These are phyloP conservation scores for Cydia fagiglandana DNA, from an alignment of 1,140 invertebrate genomes.

Conservation along the genomic window DNA sequence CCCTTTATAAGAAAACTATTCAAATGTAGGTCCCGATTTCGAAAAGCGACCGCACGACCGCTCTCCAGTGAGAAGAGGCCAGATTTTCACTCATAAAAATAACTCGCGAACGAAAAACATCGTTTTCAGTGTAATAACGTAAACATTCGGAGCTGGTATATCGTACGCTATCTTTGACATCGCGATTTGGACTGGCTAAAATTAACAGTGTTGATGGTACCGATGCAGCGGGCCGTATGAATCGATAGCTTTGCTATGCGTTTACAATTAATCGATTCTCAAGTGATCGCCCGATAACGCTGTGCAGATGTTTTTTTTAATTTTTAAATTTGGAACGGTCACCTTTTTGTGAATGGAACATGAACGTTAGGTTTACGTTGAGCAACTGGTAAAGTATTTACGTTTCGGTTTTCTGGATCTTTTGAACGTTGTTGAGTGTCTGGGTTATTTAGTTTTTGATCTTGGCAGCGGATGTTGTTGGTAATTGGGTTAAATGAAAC, in stretches of 20 bases:
- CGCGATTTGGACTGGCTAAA: conserved; percentile 74
- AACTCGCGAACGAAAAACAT: conserved; percentile 49
- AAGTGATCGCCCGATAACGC: conserved; percentile 40
- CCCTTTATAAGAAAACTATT: conserved; percentile 15
- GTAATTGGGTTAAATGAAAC: neutral
- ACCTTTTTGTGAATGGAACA: conserved; percentile 31
- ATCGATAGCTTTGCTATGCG: conserved; percentile 28
- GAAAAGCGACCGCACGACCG: conserved; percentile 42
- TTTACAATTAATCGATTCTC: conserved; percentile 30
- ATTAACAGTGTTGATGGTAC: conserved; percentile 60
- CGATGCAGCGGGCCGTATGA: conserved; percentile 46
- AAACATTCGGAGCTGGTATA: conserved; percentile 42
- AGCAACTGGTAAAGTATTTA: conserved; percentile 2
- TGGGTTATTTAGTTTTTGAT: conserved; percentile 19
- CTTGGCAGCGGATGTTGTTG: neutral
- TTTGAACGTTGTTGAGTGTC: conserved; percentile 11
- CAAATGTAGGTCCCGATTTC: conserved; percentile 35
- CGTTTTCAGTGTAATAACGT: conserved; percentile 43
- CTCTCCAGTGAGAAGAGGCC: conserved; percentile 38
- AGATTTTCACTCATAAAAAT: conserved; percentile 60
- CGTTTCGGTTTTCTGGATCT: conserved; percentile 5
- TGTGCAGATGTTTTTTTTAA: conserved; percentile 39
- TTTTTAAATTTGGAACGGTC: conserved; percentile 29
- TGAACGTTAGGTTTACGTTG: neutral
- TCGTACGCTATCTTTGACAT: conserved; percentile 61